Percentiles rank a stretch among this genome's conserved stretches.
Conservation (phyloP, 64 coral and sea anemone genomes). For the Astreopora myriophthalma region DNA sequence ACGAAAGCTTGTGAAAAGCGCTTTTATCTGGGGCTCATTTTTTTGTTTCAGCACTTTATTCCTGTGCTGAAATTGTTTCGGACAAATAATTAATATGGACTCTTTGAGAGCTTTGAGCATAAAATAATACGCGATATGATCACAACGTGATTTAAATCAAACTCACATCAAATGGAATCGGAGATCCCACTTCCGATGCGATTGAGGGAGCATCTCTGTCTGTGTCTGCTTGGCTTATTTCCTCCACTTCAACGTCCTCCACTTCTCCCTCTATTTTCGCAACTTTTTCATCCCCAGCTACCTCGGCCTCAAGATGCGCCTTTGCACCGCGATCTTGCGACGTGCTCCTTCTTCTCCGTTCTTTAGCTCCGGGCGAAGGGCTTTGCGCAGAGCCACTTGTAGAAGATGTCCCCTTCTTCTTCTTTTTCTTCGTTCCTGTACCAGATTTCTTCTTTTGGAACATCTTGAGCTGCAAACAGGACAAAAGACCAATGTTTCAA, state of each 20-base stretch:
- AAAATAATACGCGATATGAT: too few species aligned
- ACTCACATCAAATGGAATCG: conserved; percentile 91
- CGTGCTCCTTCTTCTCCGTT: conserved; percentile 49
- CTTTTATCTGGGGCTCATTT: background rate
- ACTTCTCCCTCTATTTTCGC: conserved; percentile 35
- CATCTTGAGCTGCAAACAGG: conserved; percentile 71
- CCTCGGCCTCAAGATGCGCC: conserved; percentile 40
- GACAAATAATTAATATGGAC: too few species aligned
- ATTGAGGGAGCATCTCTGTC: conserved; percentile 92
- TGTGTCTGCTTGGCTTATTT: conserved; percentile 91
- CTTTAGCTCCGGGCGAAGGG: conserved; percentile 54
- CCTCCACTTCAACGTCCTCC: conserved; percentile 74
- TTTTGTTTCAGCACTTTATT: too few species aligned
- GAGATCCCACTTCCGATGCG: conserved; percentile 83
- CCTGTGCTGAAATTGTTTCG: background rate
- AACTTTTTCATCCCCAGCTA: conserved; percentile 42
- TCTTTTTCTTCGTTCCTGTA: conserved; percentile 82
- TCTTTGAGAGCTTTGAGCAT: background rate
- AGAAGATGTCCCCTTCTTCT: conserved; percentile 69
- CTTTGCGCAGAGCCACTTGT: conserved; percentile 59
- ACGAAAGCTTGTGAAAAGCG: background rate
- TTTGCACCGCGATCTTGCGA: conserved; percentile 29
- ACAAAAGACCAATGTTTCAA: background rate
- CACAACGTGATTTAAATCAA: background rate
- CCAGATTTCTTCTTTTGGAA: conserved; percentile 94